Base-by-base conservation (phyloP, 1,140 invertebrate species). In the Bombus fervidus region DNA sequence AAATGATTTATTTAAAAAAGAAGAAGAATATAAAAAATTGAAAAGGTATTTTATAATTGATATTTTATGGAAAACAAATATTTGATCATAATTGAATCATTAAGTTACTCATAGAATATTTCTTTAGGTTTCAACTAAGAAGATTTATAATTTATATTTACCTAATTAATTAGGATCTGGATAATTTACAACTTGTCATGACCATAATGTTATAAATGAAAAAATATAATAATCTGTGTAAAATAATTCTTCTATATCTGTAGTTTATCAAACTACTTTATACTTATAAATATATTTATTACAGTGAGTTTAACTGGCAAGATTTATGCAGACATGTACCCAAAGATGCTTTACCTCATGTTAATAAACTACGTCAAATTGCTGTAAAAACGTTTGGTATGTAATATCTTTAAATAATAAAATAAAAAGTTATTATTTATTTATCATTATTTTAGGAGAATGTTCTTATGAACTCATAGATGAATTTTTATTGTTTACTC, bases 401-500 rank as follows among this genome's bases (percentile, higher is more conserved):
- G 89, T 87, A 88, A 64, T 62, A 68, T 74, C 41, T 82, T 62
- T 28, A 18, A 53, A 69, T 43, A 6, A 69, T 68, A 43, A 73
- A 39, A 39, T 39, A 25, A 18, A 39, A 53, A 68, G 0, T 25
- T 62, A 28, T 25, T 81, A 15, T 43, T 75, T 73, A 31, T 79
- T 82, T 85, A 34, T 86, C 85, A 62, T 72, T 87, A 57, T 90
- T 92, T 37, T 57, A 94, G 94, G 86, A 79, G 93, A 89, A 18
- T 86, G 88, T 69, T 86, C 95, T 53, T 89, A 94, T 85, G 96
- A 97, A 81, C 92, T 96, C 22, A 94, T 97, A 43, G 96, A 97
- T 92, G 96, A 97, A 92, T 96, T 96, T 66, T 93, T 96, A 41
- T 94, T 97, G 9, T 96, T 96, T 87, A 89, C 96, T 9, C 94